A percentile compares a stretch with the other conserved stretches of the same genome.
These are phyloP conservation scores for Atherinomorus stipes DNA, from an alignment of 2,113 vertebrate species.

Conservation along the genomic window DNA sequence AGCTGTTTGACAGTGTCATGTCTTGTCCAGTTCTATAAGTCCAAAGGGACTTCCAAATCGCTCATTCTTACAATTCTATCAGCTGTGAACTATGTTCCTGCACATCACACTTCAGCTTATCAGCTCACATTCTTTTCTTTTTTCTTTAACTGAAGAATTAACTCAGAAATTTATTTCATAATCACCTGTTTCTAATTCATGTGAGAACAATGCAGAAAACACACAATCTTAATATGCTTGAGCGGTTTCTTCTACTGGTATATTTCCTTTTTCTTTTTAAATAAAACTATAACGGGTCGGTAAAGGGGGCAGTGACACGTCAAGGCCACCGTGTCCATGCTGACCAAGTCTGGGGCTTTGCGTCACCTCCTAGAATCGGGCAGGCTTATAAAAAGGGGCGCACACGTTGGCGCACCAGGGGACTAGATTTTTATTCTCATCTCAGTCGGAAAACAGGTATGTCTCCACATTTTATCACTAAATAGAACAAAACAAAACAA, in stretches of 20 bases:
- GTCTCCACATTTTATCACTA: slow-evolving; percentile 17
- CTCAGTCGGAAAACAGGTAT: slow-evolving; percentile 68
- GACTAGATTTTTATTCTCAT: slow-evolving; percentile 38
- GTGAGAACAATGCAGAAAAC: background rate
- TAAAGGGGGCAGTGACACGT: slow-evolving; percentile 30
- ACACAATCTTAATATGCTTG: background rate
- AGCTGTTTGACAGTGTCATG: background rate
- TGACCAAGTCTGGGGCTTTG: slow-evolving; percentile 41
- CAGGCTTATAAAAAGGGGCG: slow-evolving; percentile 71
- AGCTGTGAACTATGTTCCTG: slow-evolving; percentile 42
- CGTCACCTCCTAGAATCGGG: slow-evolving; percentile 55
- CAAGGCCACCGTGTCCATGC: slow-evolving; percentile 69
- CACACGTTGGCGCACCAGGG: slow-evolving; percentile 7
- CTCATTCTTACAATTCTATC: slow-evolving; percentile 19
- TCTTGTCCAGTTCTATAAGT: slow-evolving; percentile 32
- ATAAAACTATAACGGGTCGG: slow-evolving; percentile 18
- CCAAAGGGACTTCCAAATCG: slow-evolving; percentile 56
- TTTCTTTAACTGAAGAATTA: background rate
- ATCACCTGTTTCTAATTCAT: background rate
- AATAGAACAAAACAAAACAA: background rate
- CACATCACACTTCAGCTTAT: slow-evolving; percentile 28
- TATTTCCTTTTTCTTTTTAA: slow-evolving; percentile 1
- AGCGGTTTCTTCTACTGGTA: background rate
- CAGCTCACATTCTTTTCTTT: background rate
- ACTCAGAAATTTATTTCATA: background rate